phyloP scores from a whole-genome alignment of 2,797 vertebrate species.

The Dallia pectoralis region DNA sequence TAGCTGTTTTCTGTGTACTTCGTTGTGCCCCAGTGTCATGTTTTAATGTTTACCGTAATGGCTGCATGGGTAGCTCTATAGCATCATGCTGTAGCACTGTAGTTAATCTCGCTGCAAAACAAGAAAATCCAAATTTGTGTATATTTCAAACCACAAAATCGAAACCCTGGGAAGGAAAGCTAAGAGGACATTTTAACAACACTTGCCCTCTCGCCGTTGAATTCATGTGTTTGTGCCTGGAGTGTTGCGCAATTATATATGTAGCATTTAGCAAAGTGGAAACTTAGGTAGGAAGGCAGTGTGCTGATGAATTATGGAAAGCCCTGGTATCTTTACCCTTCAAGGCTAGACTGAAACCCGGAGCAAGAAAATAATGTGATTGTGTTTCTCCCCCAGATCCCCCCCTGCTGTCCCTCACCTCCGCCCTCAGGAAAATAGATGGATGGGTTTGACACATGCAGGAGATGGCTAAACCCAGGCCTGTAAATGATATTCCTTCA shows the following conservation, averaged over 20 bases:
- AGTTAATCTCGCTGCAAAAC: conserved; percentile 17
- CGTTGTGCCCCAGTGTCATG: neutral
- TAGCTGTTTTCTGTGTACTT: neutral
- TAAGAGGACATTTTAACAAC: neutral
- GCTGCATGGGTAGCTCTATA: conserved; percentile 12
- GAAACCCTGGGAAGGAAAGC: too few relatives aligned
- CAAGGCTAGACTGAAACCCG: conserved; percentile 18
- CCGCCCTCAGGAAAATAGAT: neutral
- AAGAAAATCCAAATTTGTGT: conserved; percentile 8
- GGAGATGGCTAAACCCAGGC: conserved; percentile 11
- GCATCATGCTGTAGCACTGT: neutral
- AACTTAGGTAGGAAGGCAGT: neutral
- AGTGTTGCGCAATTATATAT: conserved; percentile 16
- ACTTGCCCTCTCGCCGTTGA: neutral
- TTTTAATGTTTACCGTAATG: neutral
- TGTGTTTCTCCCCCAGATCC: conserved; percentile 8
- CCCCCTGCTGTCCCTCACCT: neutral
- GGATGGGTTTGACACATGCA: conserved; percentile 4
- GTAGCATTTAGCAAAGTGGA: conserved; percentile 14
- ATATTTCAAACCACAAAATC: neutral
- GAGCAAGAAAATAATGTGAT: conserved; percentile 13
- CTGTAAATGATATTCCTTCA: conserved; percentile 1
- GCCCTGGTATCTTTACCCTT: conserved; percentile 13
- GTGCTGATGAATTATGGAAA: conserved; percentile 30
- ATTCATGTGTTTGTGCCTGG: neutral